Percentiles rank a stretch among this genome's conserved stretches.
phyloP scores from a whole-genome alignment of 2,797 vertebrate species.

The Liasis olivaceus region DNA sequence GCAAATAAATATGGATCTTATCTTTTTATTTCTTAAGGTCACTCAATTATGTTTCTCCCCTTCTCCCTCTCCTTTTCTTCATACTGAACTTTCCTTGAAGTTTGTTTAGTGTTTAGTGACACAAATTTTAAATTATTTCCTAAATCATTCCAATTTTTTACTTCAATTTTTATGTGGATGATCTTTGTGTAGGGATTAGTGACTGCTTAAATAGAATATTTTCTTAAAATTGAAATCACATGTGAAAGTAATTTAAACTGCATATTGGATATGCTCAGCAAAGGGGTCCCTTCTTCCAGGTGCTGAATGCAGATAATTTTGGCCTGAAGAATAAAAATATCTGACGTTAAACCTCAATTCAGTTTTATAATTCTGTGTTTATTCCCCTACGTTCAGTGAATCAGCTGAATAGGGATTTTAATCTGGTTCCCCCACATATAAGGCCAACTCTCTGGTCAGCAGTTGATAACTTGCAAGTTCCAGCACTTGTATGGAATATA shows the following conservation, averaged over 20 bases:
- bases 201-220: neutral
- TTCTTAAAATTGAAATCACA: neutral
- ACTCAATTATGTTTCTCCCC: neutral
- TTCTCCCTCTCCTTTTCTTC: neutral
- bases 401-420: neutral
- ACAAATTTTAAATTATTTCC: neutral
- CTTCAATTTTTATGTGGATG: neutral
- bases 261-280: neutral
- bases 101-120: neutral
- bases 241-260: conserved; percentile 18
- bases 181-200: neutral
- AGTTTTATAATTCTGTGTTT: too few relatives aligned
- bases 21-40: neutral
- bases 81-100: neutral
- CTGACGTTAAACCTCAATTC: neutral
- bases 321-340: neutral
- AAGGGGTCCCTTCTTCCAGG: neutral
- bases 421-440: neutral
- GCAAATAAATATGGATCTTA: too few relatives aligned
- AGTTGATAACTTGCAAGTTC: neutral
- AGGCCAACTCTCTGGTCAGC: neutral
- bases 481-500: neutral
- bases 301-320: conserved; percentile 5
- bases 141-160: neutral
- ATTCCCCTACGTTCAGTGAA: neutral